Base-by-base conservation (phyloP, 2,797 vertebrate species). In the Buceros bicornis region DNA sequence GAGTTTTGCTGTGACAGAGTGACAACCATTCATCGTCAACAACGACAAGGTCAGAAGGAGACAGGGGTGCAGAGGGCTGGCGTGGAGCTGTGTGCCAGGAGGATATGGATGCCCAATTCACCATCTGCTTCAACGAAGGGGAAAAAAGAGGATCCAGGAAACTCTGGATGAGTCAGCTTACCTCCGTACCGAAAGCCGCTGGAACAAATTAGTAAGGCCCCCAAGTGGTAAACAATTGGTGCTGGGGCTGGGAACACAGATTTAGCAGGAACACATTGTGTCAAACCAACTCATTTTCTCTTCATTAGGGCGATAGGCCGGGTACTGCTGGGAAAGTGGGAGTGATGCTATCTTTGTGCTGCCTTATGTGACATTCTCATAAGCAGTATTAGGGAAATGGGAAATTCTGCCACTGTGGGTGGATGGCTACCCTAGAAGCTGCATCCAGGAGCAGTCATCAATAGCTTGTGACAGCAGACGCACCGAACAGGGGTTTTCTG, bases 151-250 rank as follows among this genome's bases (percentile, higher is more conserved):
- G 56, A 93, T 70, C 48, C 2, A 7, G 61, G 71, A 91, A 90
- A 60, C 37, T 89, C 48, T 48, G 91, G 64, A 77, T 85, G 83
- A 90, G 37, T 87, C 74, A 85, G 19, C 25, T 26, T 66, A 60
- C 29, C 28, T 77, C 10, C 0, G 6, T 87, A 92, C 53, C 45
- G 89, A 93, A 93, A 84, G 70, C 31, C 1, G 2, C 51, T 85
- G 89, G 90, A 96, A 94, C 35, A 82, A 92, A 89, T 90, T 94
- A 83, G 83, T 82, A 93, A 93, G 71, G 69, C 58, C 82, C 76
- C 83, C 47, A 83, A 89, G 62, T 0, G 8, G 40, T 85, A 84
- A 95, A 76, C 54, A 2, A 33, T 33, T 33, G 33, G 33, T 33
- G 33, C 35, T 66, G 51, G 6, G 58, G 35, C 82, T 90, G 64